Percentiles rank a stretch among this genome's conserved stretches.
Conservation (phyloP, 2,888 invertebrate species). For the Lysandra bellargus region DNA sequence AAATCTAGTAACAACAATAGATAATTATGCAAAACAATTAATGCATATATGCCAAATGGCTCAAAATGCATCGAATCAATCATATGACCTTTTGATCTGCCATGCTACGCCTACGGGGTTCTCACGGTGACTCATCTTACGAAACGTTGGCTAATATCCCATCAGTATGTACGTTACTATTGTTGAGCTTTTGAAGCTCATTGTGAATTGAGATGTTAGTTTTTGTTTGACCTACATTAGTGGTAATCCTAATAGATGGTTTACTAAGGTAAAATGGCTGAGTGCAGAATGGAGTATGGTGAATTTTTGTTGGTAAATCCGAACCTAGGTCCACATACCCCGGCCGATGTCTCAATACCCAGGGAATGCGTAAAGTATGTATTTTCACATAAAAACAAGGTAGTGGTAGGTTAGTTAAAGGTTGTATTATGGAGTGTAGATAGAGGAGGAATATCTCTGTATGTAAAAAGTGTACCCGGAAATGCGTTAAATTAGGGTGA, state of each 20-base stretch:
- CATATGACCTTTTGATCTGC: slow-evolving; percentile 19
- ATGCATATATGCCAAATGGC: slow-evolving; percentile 4
- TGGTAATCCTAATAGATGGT: neutral
- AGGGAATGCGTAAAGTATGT: too few relatives aligned
- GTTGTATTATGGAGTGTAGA: too few relatives aligned
- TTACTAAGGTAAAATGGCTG: neutral
- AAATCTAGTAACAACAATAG: neutral
- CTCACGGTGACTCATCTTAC: slow-evolving; percentile 47
- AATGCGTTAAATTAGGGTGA: too few relatives aligned
- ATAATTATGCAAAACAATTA: slow-evolving; percentile 19
- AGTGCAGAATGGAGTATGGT: too few relatives aligned
- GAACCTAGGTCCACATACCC: too few relatives aligned
- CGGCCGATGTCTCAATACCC: too few relatives aligned
- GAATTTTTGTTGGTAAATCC: too few relatives aligned
- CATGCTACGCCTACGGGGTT: slow-evolving; percentile 45
- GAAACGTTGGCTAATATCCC: slow-evolving; percentile 42
- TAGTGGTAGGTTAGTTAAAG: too few relatives aligned
- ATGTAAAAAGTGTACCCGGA: too few relatives aligned
- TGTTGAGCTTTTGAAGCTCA: slow-evolving; percentile 32
- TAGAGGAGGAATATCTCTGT: too few relatives aligned
- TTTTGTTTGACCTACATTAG: neutral
- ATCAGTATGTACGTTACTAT: slow-evolving; percentile 40
- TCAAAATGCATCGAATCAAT: slow-evolving; percentile 9
- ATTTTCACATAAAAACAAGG: too few relatives aligned
- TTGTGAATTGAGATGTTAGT: slow-evolving; percentile 6